Conservation (phyloP, 2,888 invertebrate species). For the Brenthis hecate region DNA sequence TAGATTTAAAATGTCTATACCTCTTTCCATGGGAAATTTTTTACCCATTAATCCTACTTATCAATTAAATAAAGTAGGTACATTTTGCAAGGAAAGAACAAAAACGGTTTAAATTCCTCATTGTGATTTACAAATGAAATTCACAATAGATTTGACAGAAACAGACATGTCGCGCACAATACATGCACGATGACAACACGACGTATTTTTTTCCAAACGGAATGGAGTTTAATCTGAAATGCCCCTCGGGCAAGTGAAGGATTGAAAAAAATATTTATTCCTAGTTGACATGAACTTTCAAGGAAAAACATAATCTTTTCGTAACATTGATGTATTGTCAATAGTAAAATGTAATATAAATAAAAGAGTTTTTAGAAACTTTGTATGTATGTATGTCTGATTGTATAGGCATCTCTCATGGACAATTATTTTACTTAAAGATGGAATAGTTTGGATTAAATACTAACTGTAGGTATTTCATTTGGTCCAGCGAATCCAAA, state of each 20-base stretch:
- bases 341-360: too few species aligned
- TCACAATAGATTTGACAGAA: constrained; percentile 25
- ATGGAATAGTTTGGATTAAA: neutral
- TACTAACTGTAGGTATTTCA: too few species aligned
- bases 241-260: constrained; percentile 64
- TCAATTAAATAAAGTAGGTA: too few species aligned
- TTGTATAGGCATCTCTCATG: too few species aligned
- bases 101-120: constrained; percentile 2
- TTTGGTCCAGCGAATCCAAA: too few species aligned
- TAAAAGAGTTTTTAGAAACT: neutral
- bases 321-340: neutral
- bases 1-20: neutral
- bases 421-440: too few species aligned
- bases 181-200: constrained; percentile 30
- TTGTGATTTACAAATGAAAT: constrained; percentile 13
- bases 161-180: constrained; percentile 29
- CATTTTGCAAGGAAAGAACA: neutral
- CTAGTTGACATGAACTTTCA: constrained; percentile 10
- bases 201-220: constrained; percentile 41
- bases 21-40: too few species aligned
- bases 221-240: constrained; percentile 71
- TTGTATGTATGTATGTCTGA: too few species aligned
- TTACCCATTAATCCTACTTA: too few species aligned
- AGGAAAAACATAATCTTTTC: constrained; percentile 1
- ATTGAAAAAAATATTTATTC: constrained; percentile 60